phyloP scores from a whole-genome alignment of 1,140 invertebrate species.

The Druon quercuslanigerum region DNA sequence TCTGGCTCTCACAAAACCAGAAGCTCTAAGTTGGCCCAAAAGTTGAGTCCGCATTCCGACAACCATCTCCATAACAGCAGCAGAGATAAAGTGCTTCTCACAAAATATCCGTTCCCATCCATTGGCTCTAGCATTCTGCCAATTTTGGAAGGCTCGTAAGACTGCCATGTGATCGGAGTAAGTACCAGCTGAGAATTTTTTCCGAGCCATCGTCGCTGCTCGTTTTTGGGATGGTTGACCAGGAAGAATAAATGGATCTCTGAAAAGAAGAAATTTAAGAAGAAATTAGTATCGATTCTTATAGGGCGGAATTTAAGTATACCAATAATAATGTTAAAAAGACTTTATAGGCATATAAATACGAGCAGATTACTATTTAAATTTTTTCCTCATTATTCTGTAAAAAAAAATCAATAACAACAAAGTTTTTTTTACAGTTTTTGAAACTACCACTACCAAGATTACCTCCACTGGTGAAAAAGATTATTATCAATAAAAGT shows the following conservation, averaged over 20 bases:
- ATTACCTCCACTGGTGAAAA: no score
- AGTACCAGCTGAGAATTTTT: constrained; percentile 84
- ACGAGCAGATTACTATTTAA: no score
- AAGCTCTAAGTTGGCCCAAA: constrained; percentile 89
- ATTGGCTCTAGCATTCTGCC: constrained; percentile 82
- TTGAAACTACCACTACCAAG: no score
- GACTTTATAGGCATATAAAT: no score
- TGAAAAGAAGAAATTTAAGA: constrained; percentile 66
- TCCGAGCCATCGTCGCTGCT: constrained; percentile 78
- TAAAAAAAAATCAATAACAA: no score
- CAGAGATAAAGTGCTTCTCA: constrained; percentile 86
- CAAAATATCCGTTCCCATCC: constrained; percentile 86
- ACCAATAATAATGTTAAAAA: no score
- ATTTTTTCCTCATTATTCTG: no score
- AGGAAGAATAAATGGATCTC: constrained; percentile 89
- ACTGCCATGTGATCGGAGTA: constrained; percentile 95
- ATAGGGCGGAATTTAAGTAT: no score
- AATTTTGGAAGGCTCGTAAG: constrained; percentile 89
- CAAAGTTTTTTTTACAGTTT: no score
- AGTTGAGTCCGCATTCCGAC: constrained; percentile 85
- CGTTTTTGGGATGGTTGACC: constrained; percentile 81
- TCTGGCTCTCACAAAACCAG: constrained; percentile 87
- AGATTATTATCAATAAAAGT: no score
- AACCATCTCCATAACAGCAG: constrained; percentile 92
- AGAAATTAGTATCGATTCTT: no score